Conservation (phyloP, 1,140 invertebrate species). For the Drosophila chauvacae region DNA sequence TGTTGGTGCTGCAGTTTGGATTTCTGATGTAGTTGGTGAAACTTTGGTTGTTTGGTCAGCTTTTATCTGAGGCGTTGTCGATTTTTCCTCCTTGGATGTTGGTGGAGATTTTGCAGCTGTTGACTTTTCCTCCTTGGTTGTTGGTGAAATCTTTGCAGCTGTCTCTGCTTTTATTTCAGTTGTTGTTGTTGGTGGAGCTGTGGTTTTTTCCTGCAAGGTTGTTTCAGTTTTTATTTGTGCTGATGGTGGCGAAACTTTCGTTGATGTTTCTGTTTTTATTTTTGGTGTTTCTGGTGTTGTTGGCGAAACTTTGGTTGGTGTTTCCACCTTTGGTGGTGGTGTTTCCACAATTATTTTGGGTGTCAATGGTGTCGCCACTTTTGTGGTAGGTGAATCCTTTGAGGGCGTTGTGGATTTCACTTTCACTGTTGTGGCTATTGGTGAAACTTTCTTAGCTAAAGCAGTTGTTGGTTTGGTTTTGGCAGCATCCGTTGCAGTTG, state of each 20-base stretch:
- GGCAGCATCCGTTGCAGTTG: not conserved
- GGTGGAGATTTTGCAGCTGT: constrained; percentile 6
- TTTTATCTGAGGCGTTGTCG: constrained; percentile 4
- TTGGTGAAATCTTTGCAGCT: not conserved
- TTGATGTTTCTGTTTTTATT: constrained; percentile 2
- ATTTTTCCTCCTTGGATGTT: not conserved
- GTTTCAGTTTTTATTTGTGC: constrained; percentile 1
- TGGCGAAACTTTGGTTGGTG: not conserved
- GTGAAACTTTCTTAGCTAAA: constrained; percentile 6
- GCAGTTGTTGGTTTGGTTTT: constrained; percentile 3
- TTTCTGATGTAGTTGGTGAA: constrained; percentile 12
- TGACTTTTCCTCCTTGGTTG: constrained; percentile 18
- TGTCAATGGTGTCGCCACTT: constrained; percentile 9
- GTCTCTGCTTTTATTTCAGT: not conserved
- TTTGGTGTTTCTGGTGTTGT: constrained; percentile 1
- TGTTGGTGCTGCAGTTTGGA: not conserved
- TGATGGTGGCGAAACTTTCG: constrained; percentile 23
- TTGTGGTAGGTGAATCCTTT: constrained; percentile 14
- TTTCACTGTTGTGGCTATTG: not conserved
- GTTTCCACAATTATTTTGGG: constrained; percentile 16
- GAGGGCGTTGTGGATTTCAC: not conserved
- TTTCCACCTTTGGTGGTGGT: constrained; percentile 8
- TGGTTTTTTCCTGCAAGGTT: not conserved
- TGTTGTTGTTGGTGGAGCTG: constrained; percentile 1
- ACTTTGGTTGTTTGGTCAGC: not conserved